phyloP scores from a whole-genome alignment of 1,140 invertebrate species.

The Trinorchestia longiramus region DNA sequence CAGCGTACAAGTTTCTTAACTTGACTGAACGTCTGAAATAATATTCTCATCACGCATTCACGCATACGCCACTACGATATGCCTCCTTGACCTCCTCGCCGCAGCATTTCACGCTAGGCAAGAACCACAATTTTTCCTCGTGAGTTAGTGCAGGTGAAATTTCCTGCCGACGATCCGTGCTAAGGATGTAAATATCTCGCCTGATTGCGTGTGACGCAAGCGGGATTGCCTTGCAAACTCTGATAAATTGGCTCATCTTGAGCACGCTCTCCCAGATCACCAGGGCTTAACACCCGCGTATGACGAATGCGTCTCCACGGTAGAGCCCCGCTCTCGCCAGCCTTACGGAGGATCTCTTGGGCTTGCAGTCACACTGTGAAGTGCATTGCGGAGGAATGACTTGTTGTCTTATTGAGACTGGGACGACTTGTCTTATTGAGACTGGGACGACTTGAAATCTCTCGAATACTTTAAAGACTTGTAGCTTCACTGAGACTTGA shows the following conservation, averaged over 20 bases:
- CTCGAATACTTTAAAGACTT: no score
- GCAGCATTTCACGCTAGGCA: neutral
- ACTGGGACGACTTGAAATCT: neutral
- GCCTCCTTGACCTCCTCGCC: neutral
- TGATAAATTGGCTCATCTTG: conserved; percentile 40
- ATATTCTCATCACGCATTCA: neutral
- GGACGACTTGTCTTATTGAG: neutral
- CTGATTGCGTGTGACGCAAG: conserved; percentile 41
- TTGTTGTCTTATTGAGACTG: neutral
- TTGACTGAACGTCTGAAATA: neutral
- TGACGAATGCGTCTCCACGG: conserved; percentile 10
- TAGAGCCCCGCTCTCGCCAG: neutral
- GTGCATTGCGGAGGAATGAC: neutral
- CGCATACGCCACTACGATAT: neutral
- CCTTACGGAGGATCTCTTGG: neutral
- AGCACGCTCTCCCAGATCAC: conserved; percentile 14
- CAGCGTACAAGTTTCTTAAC: neutral
- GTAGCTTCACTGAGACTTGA: neutral
- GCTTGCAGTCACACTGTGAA: neutral
- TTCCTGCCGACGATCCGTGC: neutral
- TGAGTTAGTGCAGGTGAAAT: neutral
- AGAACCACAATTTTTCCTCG: neutral
- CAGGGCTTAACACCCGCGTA: neutral
- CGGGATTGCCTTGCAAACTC: conserved; percentile 37
- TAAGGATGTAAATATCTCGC: conserved; percentile 3